These are phyloP conservation scores for Nomada ruficornis DNA, from an alignment of 2,888 invertebrate species.

Conservation along the genomic window DNA sequence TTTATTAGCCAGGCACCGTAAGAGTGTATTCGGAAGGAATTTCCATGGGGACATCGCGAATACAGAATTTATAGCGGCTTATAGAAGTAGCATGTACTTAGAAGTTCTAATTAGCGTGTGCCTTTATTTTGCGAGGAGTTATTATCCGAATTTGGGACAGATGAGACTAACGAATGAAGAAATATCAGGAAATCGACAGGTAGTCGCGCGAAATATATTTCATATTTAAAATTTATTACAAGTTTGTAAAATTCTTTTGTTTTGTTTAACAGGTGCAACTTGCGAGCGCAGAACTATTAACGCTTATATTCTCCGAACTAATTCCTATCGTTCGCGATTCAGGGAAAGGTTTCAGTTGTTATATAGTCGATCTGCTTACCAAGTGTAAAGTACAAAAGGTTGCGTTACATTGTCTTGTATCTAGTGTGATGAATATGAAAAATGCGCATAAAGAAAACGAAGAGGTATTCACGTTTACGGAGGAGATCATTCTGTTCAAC, in stretches of 20 bases:
- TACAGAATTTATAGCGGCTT: slow-evolving; percentile 88
- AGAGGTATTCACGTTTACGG: slow-evolving; percentile 88
- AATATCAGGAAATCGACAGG: slow-evolving; percentile 89
- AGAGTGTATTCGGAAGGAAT: slow-evolving; percentile 90
- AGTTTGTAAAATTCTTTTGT: slow-evolving; percentile 12
- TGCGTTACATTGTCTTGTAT: slow-evolving; percentile 91
- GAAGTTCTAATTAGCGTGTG: slow-evolving; percentile 91
- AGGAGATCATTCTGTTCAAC: slow-evolving; percentile 90
- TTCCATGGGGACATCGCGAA: slow-evolving; percentile 87
- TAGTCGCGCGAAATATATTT: slow-evolving; percentile 53
- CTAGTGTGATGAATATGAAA: slow-evolving; percentile 88
- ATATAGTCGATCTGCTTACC: slow-evolving; percentile 90
- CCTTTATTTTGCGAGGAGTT: slow-evolving; percentile 92
- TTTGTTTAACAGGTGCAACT: slow-evolving; percentile 87
- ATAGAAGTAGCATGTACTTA: slow-evolving; percentile 92
- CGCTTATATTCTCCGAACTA: slow-evolving; percentile 89
- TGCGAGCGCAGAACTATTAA: slow-evolving; percentile 90
- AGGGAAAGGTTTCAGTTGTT: slow-evolving; percentile 91
- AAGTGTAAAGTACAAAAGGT: slow-evolving; percentile 94
- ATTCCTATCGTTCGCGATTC: slow-evolving; percentile 91
- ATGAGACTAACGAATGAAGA: slow-evolving; percentile 89
- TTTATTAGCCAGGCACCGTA: slow-evolving; percentile 90
- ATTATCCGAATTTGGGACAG: slow-evolving; percentile 90
- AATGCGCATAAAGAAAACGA: slow-evolving; percentile 83
- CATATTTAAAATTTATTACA: neutral